Base-by-base conservation (phyloP, 2,888 invertebrate species). In the Anagyrus pseudococci region DNA sequence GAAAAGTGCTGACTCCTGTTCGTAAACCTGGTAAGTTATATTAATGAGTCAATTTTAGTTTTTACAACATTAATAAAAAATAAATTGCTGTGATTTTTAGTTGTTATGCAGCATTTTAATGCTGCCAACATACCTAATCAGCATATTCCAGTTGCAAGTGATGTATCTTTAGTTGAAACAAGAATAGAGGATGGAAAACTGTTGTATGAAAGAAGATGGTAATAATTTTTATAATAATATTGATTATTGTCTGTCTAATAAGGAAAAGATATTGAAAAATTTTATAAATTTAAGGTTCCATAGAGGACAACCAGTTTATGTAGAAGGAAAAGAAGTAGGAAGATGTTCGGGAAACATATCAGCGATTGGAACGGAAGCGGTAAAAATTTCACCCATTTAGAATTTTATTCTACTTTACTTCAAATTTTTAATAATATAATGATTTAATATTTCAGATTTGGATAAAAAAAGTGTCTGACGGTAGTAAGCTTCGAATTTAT, bases 161-260 rank as follows among this genome's bases (percentile, higher is more conserved):
- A 82, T 25, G 78, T 82, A 33, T 81, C 86, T 53, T 80, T 86
- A 68, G 85, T 88, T 48, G 96, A 96, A 73, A 92, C 94, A 4
- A 87, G 93, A 67, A 94, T 97, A 70, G 97, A 97, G 82, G 96
- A 96, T 83, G 96, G 96, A 56, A 95, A 96, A 83, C 83, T 98
- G 64, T 84, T 94, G 75, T 96, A 94, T 82, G 96, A 97, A 82
- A 87, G 95, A 69, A 87, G 94, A 77, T 97, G 97, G 97, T 87
- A 75, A 72, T 76, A 25, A 3, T 26, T 37, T 20, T 17, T 4
- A 17, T 19, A 19, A 19, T 17, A 4, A n/a, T 44, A 6, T 44
- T 20, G 7, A n/a, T 41, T 15, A 15, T 17, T 44, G 7, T 44
- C 6, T n/a, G 41, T n/a, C 4, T 15, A n/a, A 15, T 41, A 41